Percentiles rank a stretch among this genome's conserved stretches.
phyloP scores from a whole-genome alignment of 2,113 vertebrate genomes.

The Cyprinodon variegatus region DNA sequence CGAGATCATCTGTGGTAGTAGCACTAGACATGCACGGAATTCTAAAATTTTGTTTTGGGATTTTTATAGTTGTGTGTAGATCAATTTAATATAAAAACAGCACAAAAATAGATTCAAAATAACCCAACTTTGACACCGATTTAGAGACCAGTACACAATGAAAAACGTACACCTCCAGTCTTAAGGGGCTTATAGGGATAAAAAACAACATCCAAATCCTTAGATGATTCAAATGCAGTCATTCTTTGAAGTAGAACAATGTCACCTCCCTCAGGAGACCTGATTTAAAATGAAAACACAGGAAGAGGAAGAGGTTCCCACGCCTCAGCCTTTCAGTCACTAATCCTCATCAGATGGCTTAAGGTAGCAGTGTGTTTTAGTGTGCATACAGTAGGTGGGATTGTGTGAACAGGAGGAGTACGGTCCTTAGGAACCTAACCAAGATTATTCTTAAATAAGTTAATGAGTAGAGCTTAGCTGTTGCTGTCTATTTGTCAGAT shows the following conservation, averaged over 20 bases:
- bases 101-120: too few species aligned
- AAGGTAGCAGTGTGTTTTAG: conserved; percentile 5
- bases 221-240: conserved; percentile 30
- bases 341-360: conserved; percentile 66
- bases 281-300: conserved; percentile 34
- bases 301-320: conserved; percentile 61
- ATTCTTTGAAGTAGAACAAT: conserved; percentile 50
- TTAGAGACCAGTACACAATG: neutral
- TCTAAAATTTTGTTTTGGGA: too few species aligned
- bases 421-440: conserved; percentile 37
- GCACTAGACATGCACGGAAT: too few species aligned
- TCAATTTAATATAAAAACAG: too few species aligned
- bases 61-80: too few species aligned
- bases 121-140: neutral
- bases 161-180: neutral
- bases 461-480: conserved; percentile 47
- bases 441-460: conserved; percentile 55
- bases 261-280: conserved; percentile 61
- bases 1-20: too few species aligned
- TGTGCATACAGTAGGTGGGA: neutral
- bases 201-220: conserved; percentile 21
- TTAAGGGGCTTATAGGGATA: neutral
- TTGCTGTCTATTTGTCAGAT: conserved; percentile 44
- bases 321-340: conserved; percentile 55
- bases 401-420: conserved; percentile 44